These are phyloP conservation scores for Nycticorax nycticorax DNA, from an alignment of 2,113 vertebrate species.

Conservation along the genomic window DNA sequence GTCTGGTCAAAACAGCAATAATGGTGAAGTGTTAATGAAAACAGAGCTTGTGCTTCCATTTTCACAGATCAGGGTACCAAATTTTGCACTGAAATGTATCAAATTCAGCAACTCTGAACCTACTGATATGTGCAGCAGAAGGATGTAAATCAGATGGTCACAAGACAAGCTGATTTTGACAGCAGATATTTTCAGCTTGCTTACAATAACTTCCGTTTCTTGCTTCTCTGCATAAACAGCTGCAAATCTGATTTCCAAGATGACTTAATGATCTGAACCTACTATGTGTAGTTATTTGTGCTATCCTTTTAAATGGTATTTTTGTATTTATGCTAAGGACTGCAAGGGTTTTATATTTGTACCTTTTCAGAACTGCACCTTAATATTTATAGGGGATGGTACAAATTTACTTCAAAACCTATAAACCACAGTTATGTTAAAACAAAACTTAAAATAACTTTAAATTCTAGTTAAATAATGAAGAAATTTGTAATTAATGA, in stretches of 20 bases:
- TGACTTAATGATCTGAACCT: background rate
- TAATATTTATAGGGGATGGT: background rate
- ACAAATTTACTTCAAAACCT: background rate
- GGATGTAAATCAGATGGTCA: constrained; percentile 1
- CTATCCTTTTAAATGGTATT: background rate
- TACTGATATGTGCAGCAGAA: constrained; percentile 5
- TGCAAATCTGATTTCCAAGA: constrained; percentile 36
- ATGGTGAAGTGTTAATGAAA: constrained; percentile 47
- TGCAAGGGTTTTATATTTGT: background rate
- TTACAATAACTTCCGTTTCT: constrained; percentile 30
- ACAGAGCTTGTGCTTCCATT: constrained; percentile 29
- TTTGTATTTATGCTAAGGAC: background rate
- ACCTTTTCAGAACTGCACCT: background rate
- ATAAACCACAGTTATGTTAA: background rate
- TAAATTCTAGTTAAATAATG: background rate
- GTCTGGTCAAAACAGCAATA: constrained; percentile 29
- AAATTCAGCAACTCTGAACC: constrained; percentile 9
- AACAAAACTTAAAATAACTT: background rate
- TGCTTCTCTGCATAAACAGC: constrained; percentile 35
- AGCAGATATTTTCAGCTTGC: constrained; percentile 50
- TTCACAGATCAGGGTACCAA: constrained; percentile 2
- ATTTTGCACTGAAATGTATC: background rate
- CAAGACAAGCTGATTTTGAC: constrained; percentile 33
- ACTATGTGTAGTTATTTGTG: background rate
- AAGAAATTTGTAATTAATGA: background rate